These are phyloP conservation scores for Diabrotica undecimpunctata DNA, from an alignment of 1,140 invertebrate species.

Conservation along the genomic window DNA sequence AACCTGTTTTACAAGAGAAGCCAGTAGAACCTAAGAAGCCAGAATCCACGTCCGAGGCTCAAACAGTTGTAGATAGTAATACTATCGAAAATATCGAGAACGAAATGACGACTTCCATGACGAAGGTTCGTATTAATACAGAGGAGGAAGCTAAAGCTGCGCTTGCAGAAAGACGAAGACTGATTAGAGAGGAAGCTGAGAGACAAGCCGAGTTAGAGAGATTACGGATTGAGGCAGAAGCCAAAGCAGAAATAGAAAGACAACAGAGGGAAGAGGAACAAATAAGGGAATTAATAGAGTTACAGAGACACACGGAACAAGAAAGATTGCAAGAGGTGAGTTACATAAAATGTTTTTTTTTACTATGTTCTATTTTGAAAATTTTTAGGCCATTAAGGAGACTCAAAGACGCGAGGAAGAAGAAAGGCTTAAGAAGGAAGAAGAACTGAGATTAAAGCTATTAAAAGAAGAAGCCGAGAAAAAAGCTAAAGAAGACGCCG, in stretches of 20 bases:
- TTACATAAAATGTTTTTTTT: neutral
- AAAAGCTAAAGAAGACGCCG: constrained; percentile 73
- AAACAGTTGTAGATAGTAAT: neutral
- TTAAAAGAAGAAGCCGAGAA: constrained; percentile 75
- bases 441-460: constrained; percentile 64
- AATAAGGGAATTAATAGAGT: constrained; percentile 70
- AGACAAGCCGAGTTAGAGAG: constrained; percentile 78
- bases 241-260: constrained; percentile 68
- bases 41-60: neutral
- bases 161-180: constrained; percentile 75
- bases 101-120: constrained; percentile 59
- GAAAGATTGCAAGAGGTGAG: constrained; percentile 64
- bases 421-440: constrained; percentile 58
- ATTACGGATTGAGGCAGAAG: constrained; percentile 68
- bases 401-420: constrained; percentile 64
- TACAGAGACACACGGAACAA: constrained; percentile 70
- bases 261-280: constrained; percentile 78
- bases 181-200: constrained; percentile 82
- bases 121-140: constrained; percentile 71
- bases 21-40: no score
- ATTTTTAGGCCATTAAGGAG: constrained; percentile 50
- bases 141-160: constrained; percentile 88
- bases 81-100: constrained; percentile 14
- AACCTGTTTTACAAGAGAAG: no score
- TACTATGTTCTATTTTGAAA: neutral